Evolutionary conservation across 2,888 invertebrate genomes (phyloP), one percentile per base, ranked within the genome.

Genomic region (Nudaria mundana): DNA sequence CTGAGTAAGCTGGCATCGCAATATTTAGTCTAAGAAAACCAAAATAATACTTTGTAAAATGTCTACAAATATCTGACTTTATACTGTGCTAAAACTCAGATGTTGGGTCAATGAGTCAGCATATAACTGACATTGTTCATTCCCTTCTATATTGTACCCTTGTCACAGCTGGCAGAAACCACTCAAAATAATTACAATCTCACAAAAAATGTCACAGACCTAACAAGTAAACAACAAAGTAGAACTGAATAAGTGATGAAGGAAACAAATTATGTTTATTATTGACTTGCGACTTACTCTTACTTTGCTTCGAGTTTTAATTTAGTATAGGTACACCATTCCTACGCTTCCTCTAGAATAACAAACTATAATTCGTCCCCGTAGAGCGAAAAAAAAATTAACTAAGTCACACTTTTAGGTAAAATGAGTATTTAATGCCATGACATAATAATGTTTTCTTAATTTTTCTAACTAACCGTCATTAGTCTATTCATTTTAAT

Each of bases 141-240:
- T 40, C 56, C 44, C 59, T 51, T 51, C 41, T 46, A 53, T 42
- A 41, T 44, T 30, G 32, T 44, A 36, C 51, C 48, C 55, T 63
- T 50, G 71, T 66, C 71, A 60, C 75, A 70, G 63, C 70, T 73
- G 75, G 70, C 47, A 58, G 56, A 56, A 57, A 67, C 63, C 75
- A 76, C 76, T 76, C 68, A 65, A 66, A 70, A 69, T 76, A 75
- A 76, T 76, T 76, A 74, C 68, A 74, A 75, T 71, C 66, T 70
- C 67, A 63, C 71, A 71, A 73, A 73, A n/a, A 73, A 70, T 70
- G 65, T 63, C 64, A 63, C 56, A 48, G 55, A 50, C 56, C 37
- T 25, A 45, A 46, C 46, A 51, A 37, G 46, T 29, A 18, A 57
- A 51, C 56, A 64, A 54, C 54, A 56, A 60, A 68, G 59, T 61